Base-by-base conservation (phyloP, 2,113 vertebrate genomes). In the Beaufortia kweichowensis region DNA sequence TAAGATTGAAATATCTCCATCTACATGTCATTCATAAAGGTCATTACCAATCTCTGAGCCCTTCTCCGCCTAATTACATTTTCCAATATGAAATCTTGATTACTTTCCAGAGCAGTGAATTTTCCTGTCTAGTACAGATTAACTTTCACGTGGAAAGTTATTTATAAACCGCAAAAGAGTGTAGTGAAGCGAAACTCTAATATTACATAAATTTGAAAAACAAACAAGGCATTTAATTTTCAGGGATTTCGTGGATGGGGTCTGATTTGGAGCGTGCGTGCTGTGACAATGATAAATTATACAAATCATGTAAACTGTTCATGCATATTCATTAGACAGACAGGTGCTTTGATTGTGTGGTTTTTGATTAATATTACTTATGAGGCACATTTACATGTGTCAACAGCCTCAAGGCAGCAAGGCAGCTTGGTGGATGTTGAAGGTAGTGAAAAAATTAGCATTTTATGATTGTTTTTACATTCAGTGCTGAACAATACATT, bases 301-400 rank as follows among this genome's bases (percentile, higher is more conserved):
- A 66, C 48, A 70, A 62, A 75, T 60, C 50, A 24, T 66, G 73
- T 76, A 77, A 77, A 83, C 64, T 50, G 41, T 15, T 23, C 68
- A 77, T 74, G 67, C 74, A 83, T 77, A 83, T 73, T 73, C 78
- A 79, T 76, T 29, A 67, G 60, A 68, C 14, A 76, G 68, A 76
- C 81, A 79, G 70, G 65, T 70, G 33, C 72, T 9, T 46, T 72
- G 41, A 76, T 76, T 76, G 50, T 71, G 81, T 70, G 41, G 39
- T 61, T 71, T 65, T 77, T 79, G 41, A 82, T 72, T 65, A 76
- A 79, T 79, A 82, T 55, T 67, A 62, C 68, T 82, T 69, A 67
- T 74, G 68, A 68, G 63, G 33, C 50, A 9, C 53, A 80, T 79
- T 82, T 76, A 72, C 74, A 79, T 77, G 21, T 70, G 56, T 48